phyloP scores from a whole-genome alignment of 1,140 invertebrate species.

The Caenorhabditis briggsae region DNA sequence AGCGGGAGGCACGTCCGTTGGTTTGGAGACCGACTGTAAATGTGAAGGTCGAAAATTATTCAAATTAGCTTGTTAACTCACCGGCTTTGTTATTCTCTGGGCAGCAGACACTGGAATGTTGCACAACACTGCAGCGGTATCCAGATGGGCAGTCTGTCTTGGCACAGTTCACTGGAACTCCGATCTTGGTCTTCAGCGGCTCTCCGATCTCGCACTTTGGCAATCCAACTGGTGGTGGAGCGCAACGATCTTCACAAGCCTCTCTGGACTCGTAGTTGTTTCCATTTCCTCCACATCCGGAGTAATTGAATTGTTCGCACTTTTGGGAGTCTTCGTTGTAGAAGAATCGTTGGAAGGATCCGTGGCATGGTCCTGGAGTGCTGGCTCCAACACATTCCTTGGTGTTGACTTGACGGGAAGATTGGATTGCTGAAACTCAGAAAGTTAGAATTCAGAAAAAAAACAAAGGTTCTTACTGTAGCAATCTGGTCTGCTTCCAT shows the following conservation, averaged over 20 bases:
- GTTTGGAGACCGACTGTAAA: conserved; percentile 45
- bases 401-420: conserved; percentile 63
- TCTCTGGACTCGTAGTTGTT: conserved; percentile 77
- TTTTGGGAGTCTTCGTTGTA: conserved; percentile 71
- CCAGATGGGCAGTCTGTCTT: conserved; percentile 72
- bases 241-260: conserved; percentile 75
- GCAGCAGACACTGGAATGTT: conserved; percentile 70
- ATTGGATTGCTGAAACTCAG: conserved; percentile 68
- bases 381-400: conserved; percentile 73
- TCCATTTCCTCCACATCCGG: conserved; percentile 78
- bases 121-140: conserved; percentile 70
- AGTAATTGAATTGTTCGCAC: conserved; percentile 66
- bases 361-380: conserved; percentile 69
- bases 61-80: not conserved
- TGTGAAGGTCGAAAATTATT: not conserved
- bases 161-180: conserved; percentile 72
- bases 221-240: conserved; percentile 59
- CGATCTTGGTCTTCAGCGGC: conserved; percentile 69
- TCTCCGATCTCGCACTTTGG: conserved; percentile 66
- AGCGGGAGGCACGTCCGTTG: conserved; percentile 48
- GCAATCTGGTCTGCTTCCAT: conserved; percentile 73
- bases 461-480: conserved; percentile 69
- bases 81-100: conserved; percentile 70
- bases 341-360: conserved; percentile 68
- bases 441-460: not conserved